A percentile compares a stretch with the other conserved stretches of the same genome.
phyloP scores from a whole-genome alignment of 2,888 invertebrate species.

The Molorchus minor region DNA sequence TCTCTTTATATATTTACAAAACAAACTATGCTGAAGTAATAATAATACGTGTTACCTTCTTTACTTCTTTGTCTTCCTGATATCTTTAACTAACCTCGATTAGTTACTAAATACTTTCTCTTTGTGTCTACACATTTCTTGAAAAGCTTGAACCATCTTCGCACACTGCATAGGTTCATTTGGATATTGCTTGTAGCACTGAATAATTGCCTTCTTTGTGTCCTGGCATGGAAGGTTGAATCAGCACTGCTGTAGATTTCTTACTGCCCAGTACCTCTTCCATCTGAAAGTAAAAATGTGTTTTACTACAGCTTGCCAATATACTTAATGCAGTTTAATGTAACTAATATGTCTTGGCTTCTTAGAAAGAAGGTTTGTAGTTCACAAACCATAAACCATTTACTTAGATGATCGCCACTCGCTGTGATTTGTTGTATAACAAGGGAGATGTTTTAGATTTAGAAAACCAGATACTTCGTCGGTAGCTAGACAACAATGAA shows the following conservation, averaged over 20 bases:
- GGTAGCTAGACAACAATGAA: no score
- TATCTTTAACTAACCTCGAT: constrained; percentile 38
- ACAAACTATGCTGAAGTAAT: no score
- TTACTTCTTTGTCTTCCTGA: not conserved
- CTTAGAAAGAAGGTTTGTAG: not conserved
- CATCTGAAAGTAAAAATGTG: constrained; percentile 41
- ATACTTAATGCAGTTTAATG: not conserved
- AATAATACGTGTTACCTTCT: constrained; percentile 14
- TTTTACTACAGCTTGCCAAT: not conserved
- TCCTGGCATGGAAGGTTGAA: constrained; percentile 66
- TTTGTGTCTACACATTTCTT: constrained; percentile 69
- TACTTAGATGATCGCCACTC: not conserved
- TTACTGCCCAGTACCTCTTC: constrained; percentile 48
- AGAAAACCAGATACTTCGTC: not conserved
- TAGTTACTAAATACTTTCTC: constrained; percentile 58
- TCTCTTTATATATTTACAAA: no score
- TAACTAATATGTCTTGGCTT: not conserved
- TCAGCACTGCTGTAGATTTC: constrained; percentile 30
- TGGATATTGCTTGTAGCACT: constrained; percentile 70
- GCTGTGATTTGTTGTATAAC: not conserved
- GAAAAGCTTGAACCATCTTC: constrained; percentile 69
- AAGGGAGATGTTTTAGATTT: not conserved
- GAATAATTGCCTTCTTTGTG: constrained; percentile 66
- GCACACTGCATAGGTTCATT: constrained; percentile 70
- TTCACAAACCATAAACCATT: no score